Evolutionary conservation across 2,113 vertebrate species (phyloP), one percentile per base, ranked within the genome.

Genomic region (Heteronetta atricapilla): DNA sequence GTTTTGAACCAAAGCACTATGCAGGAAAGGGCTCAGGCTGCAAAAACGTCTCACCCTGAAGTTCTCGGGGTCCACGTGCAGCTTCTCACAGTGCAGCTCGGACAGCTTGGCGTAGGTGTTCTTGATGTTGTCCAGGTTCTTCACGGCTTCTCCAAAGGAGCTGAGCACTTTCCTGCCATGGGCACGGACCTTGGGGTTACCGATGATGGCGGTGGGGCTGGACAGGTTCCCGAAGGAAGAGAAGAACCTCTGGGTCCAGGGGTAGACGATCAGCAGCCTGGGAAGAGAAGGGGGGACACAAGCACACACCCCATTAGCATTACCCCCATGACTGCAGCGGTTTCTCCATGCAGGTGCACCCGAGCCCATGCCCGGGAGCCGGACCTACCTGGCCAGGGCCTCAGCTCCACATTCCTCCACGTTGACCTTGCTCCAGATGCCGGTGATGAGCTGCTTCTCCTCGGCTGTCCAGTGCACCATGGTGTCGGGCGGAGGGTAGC

Each of bases 21-120:
- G 4, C 2, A 4, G 55, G 59, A 34, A 31, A n/a, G 19, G 77
- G 11, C 10, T 40, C 46, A 69, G 55, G 2, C 42, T 22, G 69
- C 88, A 3, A 1, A 7, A 40, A 5, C 21, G 7, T 60, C 95
- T 95, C 90, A 97, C 94, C 86, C 4, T 80, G 91, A 97, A 28
- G 78, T 52, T 4, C 95, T 98, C 98, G 7, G 98, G 98, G 94
- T 99, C 98, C 86, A 99, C 98, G 2, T 99, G 98, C 90, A 99
- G 98, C 66, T 98, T 98, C 56, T 99, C 98, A 0, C 98, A 99
- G 97, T 99, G 99, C 91, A 98, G 97, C 60, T 98, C 96, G 0
- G 98, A 99, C 88, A 99, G 98, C 23, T 97, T 77, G 28, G 98
- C 50, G 18, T 97, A 99, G 50, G 95, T 94, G 0, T 7, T 77